These are phyloP conservation scores for Torymus auratus DNA, from an alignment of 2,888 invertebrate genomes.

Conservation along the genomic window DNA sequence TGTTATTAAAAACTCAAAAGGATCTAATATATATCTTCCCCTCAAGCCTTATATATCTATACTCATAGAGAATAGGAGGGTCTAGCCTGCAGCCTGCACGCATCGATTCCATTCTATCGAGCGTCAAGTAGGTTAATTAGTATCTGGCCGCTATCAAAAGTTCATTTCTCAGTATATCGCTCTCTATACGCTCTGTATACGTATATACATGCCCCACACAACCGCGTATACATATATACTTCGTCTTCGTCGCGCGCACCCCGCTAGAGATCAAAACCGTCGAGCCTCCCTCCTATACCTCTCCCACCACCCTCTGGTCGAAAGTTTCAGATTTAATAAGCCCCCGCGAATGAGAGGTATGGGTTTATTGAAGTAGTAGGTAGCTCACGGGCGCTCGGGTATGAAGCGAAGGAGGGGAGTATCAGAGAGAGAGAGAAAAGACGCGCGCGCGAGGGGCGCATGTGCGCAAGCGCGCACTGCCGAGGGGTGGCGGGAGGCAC, in stretches of 20 bases:
- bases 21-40: background rate
- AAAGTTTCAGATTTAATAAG: constrained; percentile 66
- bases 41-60: too few species aligned
- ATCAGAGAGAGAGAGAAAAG: constrained; percentile 8
- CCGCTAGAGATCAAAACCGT: constrained; percentile 56
- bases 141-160: constrained; percentile 50
- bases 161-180: constrained; percentile 52
- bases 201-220: too few species aligned
- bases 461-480: background rate
- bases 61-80: too few species aligned
- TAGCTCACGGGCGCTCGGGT: background rate
- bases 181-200: background rate
- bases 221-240: too few species aligned
- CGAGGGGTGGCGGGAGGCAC: constrained; percentile 30
- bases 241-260: too few species aligned
- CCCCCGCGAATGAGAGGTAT: constrained; percentile 54
- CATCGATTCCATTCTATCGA: constrained; percentile 46
- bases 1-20: constrained; percentile 17
- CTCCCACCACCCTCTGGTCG: constrained; percentile 54
- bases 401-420: background rate
- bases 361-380: constrained; percentile 45
- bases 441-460: constrained; percentile 16
- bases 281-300: constrained; percentile 25
- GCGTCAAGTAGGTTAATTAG: constrained; percentile 55
- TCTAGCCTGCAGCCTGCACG: background rate